Base-by-base conservation (phyloP, 2,797 vertebrate species). In the Epinephelus awoara region DNA sequence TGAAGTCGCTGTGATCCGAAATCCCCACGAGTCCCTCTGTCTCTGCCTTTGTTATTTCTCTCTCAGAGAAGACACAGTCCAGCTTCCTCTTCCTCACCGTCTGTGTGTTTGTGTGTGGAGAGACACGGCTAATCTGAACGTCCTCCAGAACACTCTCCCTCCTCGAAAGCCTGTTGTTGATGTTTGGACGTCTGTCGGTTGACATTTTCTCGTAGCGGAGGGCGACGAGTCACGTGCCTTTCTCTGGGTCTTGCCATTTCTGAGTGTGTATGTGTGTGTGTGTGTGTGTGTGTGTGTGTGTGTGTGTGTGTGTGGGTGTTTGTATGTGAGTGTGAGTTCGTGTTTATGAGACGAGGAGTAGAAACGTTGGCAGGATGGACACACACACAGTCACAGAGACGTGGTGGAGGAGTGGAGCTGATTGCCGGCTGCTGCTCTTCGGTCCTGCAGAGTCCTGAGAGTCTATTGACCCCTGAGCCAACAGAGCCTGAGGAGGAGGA, bases 391-490 rank as follows among this genome's bases (percentile, higher is more conserved):
- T 84, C 80, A 85, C 74, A 56, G 66, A 67, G 73, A 75, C 1
- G 80, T 46, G 79, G 74, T 17, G 75, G 56, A 87, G 75, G 72
- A 69, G 67, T 2, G 86, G 85, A 21, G 89, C 80, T 46, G 94
- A 88, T 17, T 46, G 77, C 72, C 65, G 72, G 83, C 88, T 84
- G 87, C 91, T 88, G 89, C 88, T 91, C 52, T 72, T 87, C 29
- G 93, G 82, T 23, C 85, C 90, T 4, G 86, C 73, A 1, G 92
- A 77, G 70, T 93, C 92, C 75, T 91, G 89, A 77, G 94, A 91
- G 83, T 91, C 91, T 54, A 93, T 80, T 1, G 94, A 93, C 61
- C 91, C 93, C 72, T 84, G 90, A 12, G 82, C 80, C 80, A 91
- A 71, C 65, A 86, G 88, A 80, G 88, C 86, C 91, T 92, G 84